Conservation (phyloP, 2,888 invertebrate species). For the Tromatobia lineatoria region DNA sequence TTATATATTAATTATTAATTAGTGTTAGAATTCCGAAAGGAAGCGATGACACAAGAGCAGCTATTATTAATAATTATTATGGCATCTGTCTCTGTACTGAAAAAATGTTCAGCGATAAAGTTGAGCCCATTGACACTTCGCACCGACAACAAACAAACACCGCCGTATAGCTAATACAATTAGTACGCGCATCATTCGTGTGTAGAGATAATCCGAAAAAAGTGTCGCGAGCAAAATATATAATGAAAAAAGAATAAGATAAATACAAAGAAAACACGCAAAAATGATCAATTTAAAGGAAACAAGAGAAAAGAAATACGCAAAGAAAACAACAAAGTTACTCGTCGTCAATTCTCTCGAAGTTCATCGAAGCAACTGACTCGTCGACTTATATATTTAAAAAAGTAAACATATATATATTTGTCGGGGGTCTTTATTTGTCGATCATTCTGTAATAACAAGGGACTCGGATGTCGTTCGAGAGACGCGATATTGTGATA, state of each 20-base stretch:
- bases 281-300: constrained; percentile 39
- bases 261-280: constrained; percentile 66
- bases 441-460: constrained; percentile 74
- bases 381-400: constrained; percentile 51
- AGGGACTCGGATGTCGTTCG: constrained; percentile 75
- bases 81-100: constrained; percentile 72
- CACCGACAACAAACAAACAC: constrained; percentile 62
- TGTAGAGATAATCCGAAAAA: constrained; percentile 77
- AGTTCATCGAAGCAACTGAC: constrained; percentile 67
- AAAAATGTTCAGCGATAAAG: constrained; percentile 67
- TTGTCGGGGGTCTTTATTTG: constrained; percentile 76
- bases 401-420: constrained; percentile 60
- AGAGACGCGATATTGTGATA: constrained; percentile 61
- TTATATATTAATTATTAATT: constrained; percentile 76
- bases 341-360: constrained; percentile 71
- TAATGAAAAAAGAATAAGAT: constrained; percentile 66
- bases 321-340: constrained; percentile 68
- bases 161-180: constrained; percentile 72
- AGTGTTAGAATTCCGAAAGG: constrained; percentile 75
- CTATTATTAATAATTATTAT: constrained; percentile 78
- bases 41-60: constrained; percentile 77
- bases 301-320: constrained; percentile 41
- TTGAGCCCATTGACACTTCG: constrained; percentile 64
- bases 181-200: constrained; percentile 69
- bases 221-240: constrained; percentile 74